A percentile compares a stretch with the other conserved stretches of the same genome.
Conservation (phyloP, 2,888 invertebrate genomes). For the Chrysodeixis includens region DNA sequence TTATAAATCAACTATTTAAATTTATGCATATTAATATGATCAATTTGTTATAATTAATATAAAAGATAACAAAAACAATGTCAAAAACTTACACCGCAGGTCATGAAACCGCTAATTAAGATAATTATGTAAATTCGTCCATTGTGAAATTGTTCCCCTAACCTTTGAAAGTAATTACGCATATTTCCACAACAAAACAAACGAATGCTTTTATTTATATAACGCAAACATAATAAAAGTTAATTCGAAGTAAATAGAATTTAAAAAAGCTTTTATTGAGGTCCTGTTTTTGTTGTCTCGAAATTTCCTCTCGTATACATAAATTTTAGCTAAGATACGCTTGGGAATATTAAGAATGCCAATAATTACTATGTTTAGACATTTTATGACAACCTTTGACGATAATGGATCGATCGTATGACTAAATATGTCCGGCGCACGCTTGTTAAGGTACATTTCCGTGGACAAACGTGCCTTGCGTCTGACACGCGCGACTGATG, state of each 20-base stretch:
- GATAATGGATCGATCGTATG: neutral
- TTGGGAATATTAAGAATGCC: neutral
- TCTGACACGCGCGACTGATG: no score
- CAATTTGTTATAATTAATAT: neutral
- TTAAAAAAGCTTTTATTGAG: neutral
- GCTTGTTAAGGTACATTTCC: neutral
- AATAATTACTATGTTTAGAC: neutral
- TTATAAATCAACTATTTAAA: no score
- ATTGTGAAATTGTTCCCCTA: conserved; percentile 12
- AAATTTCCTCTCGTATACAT: neutral
- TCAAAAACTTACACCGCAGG: neutral
- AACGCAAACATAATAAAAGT: conserved; percentile 8
- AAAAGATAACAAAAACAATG: neutral
- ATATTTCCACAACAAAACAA: neutral
- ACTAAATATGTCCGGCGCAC: neutral
- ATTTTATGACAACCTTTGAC: neutral
- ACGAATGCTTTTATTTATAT: conserved; percentile 16
- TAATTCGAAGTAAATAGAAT: neutral
- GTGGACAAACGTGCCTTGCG: no score
- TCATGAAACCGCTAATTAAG: conserved; percentile 14
- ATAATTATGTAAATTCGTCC: conserved; percentile 17
- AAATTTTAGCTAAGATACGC: no score
- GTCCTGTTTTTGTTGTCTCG: neutral
- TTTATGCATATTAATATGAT: no score
- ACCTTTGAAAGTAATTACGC: conserved; percentile 14